Conservation (phyloP, 2,888 invertebrate species). For the Conomelus anceps region DNA sequence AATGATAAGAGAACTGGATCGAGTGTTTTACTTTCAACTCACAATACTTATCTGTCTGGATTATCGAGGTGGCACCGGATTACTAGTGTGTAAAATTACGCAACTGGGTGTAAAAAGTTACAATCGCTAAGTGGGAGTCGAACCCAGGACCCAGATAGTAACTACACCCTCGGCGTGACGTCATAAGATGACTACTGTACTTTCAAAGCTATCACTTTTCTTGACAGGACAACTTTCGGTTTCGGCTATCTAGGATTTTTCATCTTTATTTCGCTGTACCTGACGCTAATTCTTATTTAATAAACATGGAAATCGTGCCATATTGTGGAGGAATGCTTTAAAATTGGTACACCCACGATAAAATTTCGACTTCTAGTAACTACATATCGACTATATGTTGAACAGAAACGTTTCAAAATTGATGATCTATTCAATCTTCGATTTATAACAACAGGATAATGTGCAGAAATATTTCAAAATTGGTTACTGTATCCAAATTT, state of each 20-base stretch:
- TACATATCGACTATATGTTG: too few species aligned
- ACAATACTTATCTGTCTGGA: neutral
- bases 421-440: too few species aligned
- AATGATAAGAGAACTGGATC: neutral
- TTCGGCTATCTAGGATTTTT: neutral
- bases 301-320: too few species aligned
- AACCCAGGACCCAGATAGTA: neutral
- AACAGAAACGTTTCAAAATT: too few species aligned
- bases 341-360: too few species aligned
- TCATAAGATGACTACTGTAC: neutral
- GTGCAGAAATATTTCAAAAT: too few species aligned
- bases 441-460: too few species aligned
- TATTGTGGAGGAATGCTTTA: too few species aligned
- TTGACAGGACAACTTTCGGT: neutral
- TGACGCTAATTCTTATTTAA: too few species aligned
- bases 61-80: neutral
- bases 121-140: neutral
- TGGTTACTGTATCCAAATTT: too few species aligned
- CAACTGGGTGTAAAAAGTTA: neutral
- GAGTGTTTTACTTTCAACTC: neutral
- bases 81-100: neutral
- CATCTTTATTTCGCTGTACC: too few species aligned
- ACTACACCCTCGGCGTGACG: neutral
- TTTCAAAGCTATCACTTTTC: neutral
- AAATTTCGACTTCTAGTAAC: too few species aligned